These are phyloP conservation scores for Hyphantria cunea DNA, from an alignment of 1,140 invertebrate genomes.

Conservation along the genomic window DNA sequence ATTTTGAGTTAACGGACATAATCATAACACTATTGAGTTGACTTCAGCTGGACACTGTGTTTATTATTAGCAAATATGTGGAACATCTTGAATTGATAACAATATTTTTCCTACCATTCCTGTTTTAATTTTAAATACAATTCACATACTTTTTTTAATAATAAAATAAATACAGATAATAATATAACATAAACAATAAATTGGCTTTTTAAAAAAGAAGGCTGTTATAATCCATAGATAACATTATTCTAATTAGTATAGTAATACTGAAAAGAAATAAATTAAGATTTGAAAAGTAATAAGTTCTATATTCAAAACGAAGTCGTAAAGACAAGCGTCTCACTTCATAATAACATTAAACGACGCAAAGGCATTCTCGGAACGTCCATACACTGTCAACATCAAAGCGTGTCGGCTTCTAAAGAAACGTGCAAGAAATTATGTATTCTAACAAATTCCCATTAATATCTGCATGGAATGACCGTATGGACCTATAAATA, in stretches of 20 bases:
- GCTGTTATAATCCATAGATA: no score
- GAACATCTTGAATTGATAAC: not conserved
- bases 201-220: no score
- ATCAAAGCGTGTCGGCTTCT: slow-evolving; percentile 52
- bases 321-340: slow-evolving; percentile 32
- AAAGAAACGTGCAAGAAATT: slow-evolving; percentile 60
- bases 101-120: not conserved
- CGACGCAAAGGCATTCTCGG: slow-evolving; percentile 24
- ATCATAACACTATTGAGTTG: slow-evolving; percentile 2
- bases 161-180: not conserved
- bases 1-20: not conserved
- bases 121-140: not conserved
- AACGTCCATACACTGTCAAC: slow-evolving; percentile 41
- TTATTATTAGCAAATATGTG: not conserved
- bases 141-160: not conserved
- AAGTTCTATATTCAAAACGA: slow-evolving; percentile 29
- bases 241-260: no score
- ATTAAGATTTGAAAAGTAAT: slow-evolving; percentile 6
- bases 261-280: no score
- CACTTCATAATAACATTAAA: slow-evolving; percentile 41
- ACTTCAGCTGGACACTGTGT: not conserved
- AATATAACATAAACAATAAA: no score
- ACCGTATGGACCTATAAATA: slow-evolving; percentile 73
- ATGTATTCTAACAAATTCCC: slow-evolving; percentile 65
- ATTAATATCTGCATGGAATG: slow-evolving; percentile 64